A percentile compares a stretch with the other conserved stretches of the same genome.
Conservation (phyloP, 2,113 vertebrate species). For the Verasper variegatus region DNA sequence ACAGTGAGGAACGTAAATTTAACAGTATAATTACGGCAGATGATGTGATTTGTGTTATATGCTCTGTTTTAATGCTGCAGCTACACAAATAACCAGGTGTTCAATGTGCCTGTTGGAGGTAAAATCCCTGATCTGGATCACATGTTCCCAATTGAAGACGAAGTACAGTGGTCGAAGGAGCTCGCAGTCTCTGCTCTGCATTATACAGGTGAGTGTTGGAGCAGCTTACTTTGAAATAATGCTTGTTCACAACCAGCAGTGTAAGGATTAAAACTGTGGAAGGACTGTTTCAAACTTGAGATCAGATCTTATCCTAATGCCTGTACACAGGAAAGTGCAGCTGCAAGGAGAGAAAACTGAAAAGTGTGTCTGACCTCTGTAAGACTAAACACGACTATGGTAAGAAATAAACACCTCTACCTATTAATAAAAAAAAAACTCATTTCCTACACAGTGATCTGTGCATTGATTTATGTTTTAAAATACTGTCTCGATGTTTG, state of each 20-base stretch:
- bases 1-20: background rate
- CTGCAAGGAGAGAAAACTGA: slow-evolving; percentile 88
- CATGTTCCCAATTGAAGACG: slow-evolving; percentile 75
- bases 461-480: background rate
- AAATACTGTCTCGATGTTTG: background rate
- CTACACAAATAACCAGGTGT: slow-evolving; percentile 78
- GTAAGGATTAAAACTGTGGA: background rate
- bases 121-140: slow-evolving; percentile 83
- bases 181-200: slow-evolving; percentile 88
- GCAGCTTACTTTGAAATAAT: background rate
- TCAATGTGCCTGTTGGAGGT: slow-evolving; percentile 86
- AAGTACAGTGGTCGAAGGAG: slow-evolving; percentile 84
- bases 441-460: background rate
- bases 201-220: slow-evolving; percentile 83
- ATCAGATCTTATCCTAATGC: background rate
- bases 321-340: slow-evolving; percentile 86
- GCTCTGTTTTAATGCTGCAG: slow-evolving; percentile 61
- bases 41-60: background rate
- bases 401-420: slow-evolving; percentile 58
- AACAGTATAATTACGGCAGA: background rate
- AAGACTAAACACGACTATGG: slow-evolving; percentile 89
- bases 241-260: too few relatives aligned
- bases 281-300: background rate
- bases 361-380: slow-evolving; percentile 85
- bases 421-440: background rate